These are phyloP conservation scores for Synanceia verrucosa DNA, from an alignment of 2,797 vertebrate species.

Conservation along the genomic window DNA sequence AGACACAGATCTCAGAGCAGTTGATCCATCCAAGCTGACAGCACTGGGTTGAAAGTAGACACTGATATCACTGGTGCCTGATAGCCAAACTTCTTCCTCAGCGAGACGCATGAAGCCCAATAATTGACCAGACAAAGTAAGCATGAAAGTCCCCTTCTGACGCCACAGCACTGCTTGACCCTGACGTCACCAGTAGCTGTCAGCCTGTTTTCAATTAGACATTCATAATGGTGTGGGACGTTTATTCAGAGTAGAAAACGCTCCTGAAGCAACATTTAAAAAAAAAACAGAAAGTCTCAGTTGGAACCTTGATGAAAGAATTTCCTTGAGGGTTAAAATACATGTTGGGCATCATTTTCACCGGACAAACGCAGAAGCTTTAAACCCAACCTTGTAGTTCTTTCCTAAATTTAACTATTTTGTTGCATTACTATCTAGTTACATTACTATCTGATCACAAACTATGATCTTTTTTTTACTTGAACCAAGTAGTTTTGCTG, in stretches of 20 bases:
- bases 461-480: too few species aligned
- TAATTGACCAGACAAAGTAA: not conserved
- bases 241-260: not conserved
- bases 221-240: not conserved
- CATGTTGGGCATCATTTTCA: too few species aligned
- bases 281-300: slow-evolving; percentile 9
- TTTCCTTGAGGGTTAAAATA: slow-evolving; percentile 7
- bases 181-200: slow-evolving; percentile 5
- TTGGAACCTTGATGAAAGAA: slow-evolving; percentile 5
- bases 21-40: slow-evolving; percentile 40
- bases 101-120: not conserved
- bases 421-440: too few species aligned
- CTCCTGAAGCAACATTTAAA: slow-evolving; percentile 7
- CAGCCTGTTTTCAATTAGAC: not conserved
- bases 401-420: too few species aligned
- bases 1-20: slow-evolving; percentile 31
- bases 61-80: not conserved
- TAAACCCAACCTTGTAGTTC: too few species aligned
- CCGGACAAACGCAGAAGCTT: too few species aligned
- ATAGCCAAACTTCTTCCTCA: slow-evolving; percentile 11
- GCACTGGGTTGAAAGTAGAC: slow-evolving; percentile 29
- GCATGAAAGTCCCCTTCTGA: not conserved
- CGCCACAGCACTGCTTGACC: not conserved
- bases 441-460: too few species aligned
- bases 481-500: too few species aligned